Conservation (phyloP, 2,797 vertebrate genomes). For the Diplodus puntazzo region DNA sequence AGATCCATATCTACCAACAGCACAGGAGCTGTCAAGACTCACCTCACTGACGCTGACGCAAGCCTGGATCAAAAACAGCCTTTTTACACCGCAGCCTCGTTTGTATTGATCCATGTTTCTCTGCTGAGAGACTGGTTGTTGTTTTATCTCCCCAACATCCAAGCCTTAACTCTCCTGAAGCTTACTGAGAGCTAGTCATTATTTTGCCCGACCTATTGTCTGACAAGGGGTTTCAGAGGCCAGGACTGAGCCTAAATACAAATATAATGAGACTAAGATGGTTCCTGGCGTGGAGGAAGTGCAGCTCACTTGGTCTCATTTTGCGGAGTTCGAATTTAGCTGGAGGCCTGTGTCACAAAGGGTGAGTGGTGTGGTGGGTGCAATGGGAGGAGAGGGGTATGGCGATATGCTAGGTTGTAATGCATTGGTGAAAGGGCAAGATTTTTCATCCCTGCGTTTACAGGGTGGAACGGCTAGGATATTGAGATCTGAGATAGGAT, state of each 20-base stretch:
- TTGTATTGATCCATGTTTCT: slow-evolving; percentile 83
- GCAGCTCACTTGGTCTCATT: slow-evolving; percentile 76
- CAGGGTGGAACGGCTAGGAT: slow-evolving; percentile 85
- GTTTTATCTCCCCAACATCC: slow-evolving; percentile 82
- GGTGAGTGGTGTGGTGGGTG: slow-evolving; percentile 79
- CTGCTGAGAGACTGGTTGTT: slow-evolving; percentile 83
- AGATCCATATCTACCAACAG: slow-evolving; percentile 84
- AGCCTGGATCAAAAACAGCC: slow-evolving; percentile 84
- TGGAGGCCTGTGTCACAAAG: slow-evolving; percentile 81
- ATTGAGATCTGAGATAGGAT: slow-evolving; percentile 87
- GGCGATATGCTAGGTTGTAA: slow-evolving; percentile 81
- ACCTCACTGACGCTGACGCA: slow-evolving; percentile 80
- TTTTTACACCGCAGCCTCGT: slow-evolving; percentile 79
- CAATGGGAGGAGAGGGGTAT: slow-evolving; percentile 72
- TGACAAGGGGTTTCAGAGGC: slow-evolving; percentile 68
- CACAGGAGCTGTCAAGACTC: slow-evolving; percentile 83
- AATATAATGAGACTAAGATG: slow-evolving; percentile 82
- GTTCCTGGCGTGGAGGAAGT: slow-evolving; percentile 77
- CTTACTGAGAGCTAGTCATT: slow-evolving; percentile 81
- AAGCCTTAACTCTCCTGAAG: slow-evolving; percentile 79
- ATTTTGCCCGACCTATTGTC: slow-evolving; percentile 80
- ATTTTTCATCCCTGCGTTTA: slow-evolving; percentile 86
- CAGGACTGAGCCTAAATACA: slow-evolving; percentile 76
- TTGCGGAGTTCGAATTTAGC: slow-evolving; percentile 78
- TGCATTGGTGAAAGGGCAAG: slow-evolving; percentile 83